Evolutionary conservation across 2,113 vertebrate species (phyloP), one percentile per base, ranked within the genome.

Genomic region (Siniperca chuatsi): DNA sequence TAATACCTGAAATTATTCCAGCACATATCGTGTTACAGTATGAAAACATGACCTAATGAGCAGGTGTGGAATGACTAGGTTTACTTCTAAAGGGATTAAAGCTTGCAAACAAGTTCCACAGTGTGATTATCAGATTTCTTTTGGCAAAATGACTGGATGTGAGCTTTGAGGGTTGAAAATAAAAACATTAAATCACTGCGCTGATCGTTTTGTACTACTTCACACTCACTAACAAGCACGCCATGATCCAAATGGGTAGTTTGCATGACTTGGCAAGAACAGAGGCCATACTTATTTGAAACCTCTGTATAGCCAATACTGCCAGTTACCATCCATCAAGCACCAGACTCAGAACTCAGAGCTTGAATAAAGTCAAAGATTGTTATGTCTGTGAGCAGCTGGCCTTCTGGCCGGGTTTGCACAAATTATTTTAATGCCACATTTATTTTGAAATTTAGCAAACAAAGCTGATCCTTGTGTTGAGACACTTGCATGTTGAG

Each of bases 191-290:
- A 80, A 60, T 86, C 2, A 2, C 74, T 68, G 86, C 61, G 80
- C 79, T 57, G 78, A 78, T 83, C 35, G 50, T 91, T 90, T 87
- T 89, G 87, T 90, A 70, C 73, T 37, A 62, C 65, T 90, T 83
- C 44, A 86, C 83, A 83, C 83, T 86, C 67, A 33, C 74, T 74
- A 88, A 91, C 62, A 90, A 90, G 87, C 88, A 84, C 44, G 5
- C 55, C 46, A 42, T 62, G 79, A 84, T 89, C 84, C 84, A 87
- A 89, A 83, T 77, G 61, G 79, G 42, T 69, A 69, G 64, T 81
- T 89, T 89, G 83, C 89, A 83, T 90, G 87, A 82, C 83, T 90
- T 88, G 85, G 87, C 90, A 89, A 67, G 78, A 92, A 91, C 67
- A 92, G 64, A 81, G 75, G 35, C 57, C 70, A 74, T 73, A 87